Conservation (phyloP, 2,113 vertebrate genomes). For the Bos indicus region DNA sequence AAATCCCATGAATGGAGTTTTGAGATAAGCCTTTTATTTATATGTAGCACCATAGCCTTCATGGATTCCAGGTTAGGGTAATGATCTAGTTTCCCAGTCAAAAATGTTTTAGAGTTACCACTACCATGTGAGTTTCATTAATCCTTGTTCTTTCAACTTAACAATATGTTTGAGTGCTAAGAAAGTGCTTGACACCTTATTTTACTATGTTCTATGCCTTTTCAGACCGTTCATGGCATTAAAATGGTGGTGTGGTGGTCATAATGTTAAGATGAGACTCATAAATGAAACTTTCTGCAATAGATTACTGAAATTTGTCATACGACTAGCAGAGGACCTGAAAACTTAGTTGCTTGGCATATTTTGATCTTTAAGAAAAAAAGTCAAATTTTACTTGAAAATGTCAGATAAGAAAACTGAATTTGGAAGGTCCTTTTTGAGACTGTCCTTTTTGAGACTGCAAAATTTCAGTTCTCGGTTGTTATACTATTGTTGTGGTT, state of each 20-base stretch:
- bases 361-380: slow-evolving; percentile 43
- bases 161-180: background rate
- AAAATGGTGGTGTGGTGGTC: background rate
- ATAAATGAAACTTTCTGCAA: slow-evolving; percentile 50
- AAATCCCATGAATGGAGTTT: background rate
- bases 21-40: background rate
- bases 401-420: background rate
- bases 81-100: background rate
- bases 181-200: background rate
- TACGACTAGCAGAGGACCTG: background rate
- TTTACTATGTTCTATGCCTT: background rate
- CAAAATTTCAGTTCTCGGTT: background rate
- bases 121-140: background rate
- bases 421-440: slow-evolving; percentile 16
- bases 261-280: background rate
- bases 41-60: background rate
- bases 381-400: slow-evolving; percentile 31
- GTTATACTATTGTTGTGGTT: background rate
- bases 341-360: slow-evolving; percentile 29
- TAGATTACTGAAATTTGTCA: slow-evolving; percentile 3
- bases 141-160: background rate
- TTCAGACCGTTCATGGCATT: slow-evolving; percentile 1
- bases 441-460: background rate
- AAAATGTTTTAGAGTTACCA: background rate
- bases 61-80: background rate